Evolutionary conservation across 2,113 vertebrate genomes (phyloP).

Genomic region (Trichomycterus rosablanca): DNA sequence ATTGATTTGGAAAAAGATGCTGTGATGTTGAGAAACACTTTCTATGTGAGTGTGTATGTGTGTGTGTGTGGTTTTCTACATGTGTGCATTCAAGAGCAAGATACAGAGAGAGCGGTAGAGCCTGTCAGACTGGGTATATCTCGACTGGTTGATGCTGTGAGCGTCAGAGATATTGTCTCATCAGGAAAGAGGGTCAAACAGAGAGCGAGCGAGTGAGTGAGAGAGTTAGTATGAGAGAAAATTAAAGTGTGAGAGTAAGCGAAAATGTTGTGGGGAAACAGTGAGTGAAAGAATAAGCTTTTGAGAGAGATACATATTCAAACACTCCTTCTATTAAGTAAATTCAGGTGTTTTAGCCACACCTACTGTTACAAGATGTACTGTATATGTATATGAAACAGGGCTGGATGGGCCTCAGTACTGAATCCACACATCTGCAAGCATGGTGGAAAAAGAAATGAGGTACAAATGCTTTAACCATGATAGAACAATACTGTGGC

Average conservation of each 20-base stretch:
- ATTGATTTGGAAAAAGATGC: background rate
- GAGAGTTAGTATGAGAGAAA: slow-evolving; percentile 8
- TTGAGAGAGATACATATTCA: too few species aligned
- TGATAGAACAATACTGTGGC: too few species aligned
- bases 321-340: too few species aligned
- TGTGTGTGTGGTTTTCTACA: slow-evolving; percentile 14
- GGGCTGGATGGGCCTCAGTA: too few species aligned
- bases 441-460: too few species aligned
- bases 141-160: slow-evolving; percentile 10
- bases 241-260: slow-evolving; percentile 2
- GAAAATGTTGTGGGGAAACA: too few species aligned
- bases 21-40: background rate
- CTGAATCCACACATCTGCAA: too few species aligned
- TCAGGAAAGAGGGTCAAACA: background rate
- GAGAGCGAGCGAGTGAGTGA: background rate
- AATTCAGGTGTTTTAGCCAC: too few species aligned
- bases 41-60: slow-evolving; percentile 14
- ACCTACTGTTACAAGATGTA: too few species aligned
- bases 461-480: too few species aligned
- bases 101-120: slow-evolving; percentile 17
- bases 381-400: too few species aligned
- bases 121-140: slow-evolving; percentile 15
- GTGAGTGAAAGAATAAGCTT: too few species aligned
- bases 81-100: background rate
- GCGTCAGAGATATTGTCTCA: background rate